Conservation (phyloP, 1,140 invertebrate species). For the Euura saliciscinereae region DNA sequence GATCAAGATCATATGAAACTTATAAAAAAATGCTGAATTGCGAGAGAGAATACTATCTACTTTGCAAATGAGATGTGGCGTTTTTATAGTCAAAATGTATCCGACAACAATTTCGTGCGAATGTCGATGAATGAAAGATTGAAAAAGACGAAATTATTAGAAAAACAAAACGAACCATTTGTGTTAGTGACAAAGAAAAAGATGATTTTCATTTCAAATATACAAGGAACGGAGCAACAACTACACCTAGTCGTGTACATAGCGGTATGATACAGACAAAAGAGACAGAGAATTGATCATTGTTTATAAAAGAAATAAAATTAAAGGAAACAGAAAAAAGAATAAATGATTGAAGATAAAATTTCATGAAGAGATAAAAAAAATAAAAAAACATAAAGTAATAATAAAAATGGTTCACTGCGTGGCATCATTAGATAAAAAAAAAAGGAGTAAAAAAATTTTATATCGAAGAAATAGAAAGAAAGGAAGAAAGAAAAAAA, state of each 20-base stretch:
- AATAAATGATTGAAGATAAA: too few relatives aligned
- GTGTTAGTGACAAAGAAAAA: not conserved
- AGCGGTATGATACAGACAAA: constrained; percentile 28
- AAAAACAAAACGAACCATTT: not conserved
- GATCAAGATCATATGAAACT: not conserved
- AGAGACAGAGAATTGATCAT: constrained; percentile 39
- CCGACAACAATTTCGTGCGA: too few relatives aligned
- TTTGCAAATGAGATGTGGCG: too few relatives aligned
- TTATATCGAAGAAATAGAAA: constrained; percentile 53
- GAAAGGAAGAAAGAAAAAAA: constrained; percentile 33
- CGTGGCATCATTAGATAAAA: constrained; percentile 56
- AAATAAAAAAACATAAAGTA: not conserved
- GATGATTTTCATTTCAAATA: too few relatives aligned
- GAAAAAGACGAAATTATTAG: constrained; percentile 1
- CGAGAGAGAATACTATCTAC: not conserved
- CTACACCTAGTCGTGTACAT: constrained; percentile 56
- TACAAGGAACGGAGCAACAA: constrained; percentile 12
- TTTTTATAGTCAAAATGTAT: too few relatives aligned
- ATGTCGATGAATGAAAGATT: not conserved
- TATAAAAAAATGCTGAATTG: not conserved
- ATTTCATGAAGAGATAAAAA: not conserved
- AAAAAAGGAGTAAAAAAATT: constrained; percentile 41
- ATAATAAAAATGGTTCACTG: constrained; percentile 49
- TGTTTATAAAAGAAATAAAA: constrained; percentile 27
- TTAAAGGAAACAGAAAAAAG: not conserved